Base-by-base conservation (phyloP, 2,113 vertebrate species). In the Mustela lutreola region DNA sequence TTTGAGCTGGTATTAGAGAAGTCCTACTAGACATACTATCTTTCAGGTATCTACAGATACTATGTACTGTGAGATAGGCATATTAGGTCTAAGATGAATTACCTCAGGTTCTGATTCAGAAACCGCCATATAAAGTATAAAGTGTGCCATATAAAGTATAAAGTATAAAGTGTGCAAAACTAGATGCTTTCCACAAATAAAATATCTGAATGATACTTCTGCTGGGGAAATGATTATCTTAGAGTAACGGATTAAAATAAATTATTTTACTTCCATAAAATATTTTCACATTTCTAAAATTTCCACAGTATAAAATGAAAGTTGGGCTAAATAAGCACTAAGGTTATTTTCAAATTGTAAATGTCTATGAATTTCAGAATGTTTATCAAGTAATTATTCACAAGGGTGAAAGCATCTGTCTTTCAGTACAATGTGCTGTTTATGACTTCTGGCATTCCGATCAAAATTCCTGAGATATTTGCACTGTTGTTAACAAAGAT, bases 221-320 rank as follows among this genome's bases (percentile, higher is more conserved):
- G 19, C 14, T 63, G 19, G 21, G 42, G 2, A 78, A 79, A 91
- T 84, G 80, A n/a, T 78, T 63, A 5, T 19, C 45, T 48, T 33
- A 71, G 53, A 76, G 50, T 12, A 93, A 39, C 2, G 18, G 22
- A 67, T 53, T 21, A 2, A 79, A 71, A 71, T 4, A 87, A 90
- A 12, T 36, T 56, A n/a, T 79, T 76, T 67, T 75, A 18, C 0
- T 70, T 60, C 4, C 12, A 39, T 33, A 90, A n/a, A 33, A 14
- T 87, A 76, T 9, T 39, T 89, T 76, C 19, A 22, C 9, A 53
- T 70, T 24, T 63, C 62, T 48, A 50, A 76, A 42, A 71, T 50
- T 53, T 81, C 31, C 73, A 39, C 12, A 60, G 7, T 12, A 82
- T 94, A 89, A 92, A 79, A 82, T 94, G 89, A 92, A 79, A 71